A percentile compares a stretch with the other conserved stretches of the same genome.
Evolutionary conservation across 2,797 vertebrate genomes (phyloP).

Genomic region (Limosa lapponica): DNA sequence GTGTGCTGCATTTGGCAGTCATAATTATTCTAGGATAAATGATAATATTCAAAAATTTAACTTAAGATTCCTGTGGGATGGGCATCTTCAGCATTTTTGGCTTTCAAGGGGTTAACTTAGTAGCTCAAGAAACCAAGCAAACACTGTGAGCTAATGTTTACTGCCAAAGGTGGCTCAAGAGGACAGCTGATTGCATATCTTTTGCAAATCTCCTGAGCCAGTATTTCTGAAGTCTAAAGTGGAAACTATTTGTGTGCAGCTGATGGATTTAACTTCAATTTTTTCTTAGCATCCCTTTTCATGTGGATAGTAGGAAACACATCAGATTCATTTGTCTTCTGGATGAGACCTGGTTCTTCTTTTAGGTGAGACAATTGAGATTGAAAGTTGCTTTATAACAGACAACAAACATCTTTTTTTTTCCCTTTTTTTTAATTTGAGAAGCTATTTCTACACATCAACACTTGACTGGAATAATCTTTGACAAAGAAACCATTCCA

Average conservation of each 20-base stretch:
- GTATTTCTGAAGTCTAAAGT: neutral
- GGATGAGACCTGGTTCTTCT: neutral
- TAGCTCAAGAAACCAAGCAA: neutral
- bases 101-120: neutral
- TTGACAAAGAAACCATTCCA: conserved; percentile 28
- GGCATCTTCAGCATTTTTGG: neutral
- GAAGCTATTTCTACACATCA: neutral
- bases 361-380: neutral
- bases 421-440: neutral
- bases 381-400: neutral
- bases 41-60: neutral
- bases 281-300: neutral
- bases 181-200: neutral
- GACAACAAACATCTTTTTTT: neutral
- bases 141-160: neutral
- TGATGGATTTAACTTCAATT: neutral
- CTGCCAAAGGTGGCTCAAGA: neutral
- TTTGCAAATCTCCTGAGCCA: neutral
- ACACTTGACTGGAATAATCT: conserved; percentile 21
- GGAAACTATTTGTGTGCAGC: neutral
- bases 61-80: neutral
- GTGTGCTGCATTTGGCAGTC: neutral
- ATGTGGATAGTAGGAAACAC: neutral
- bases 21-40: neutral
- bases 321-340: neutral